These are phyloP conservation scores for Bruchidius siliquastri DNA, from an alignment of 2,888 invertebrate genomes.

Conservation along the genomic window DNA sequence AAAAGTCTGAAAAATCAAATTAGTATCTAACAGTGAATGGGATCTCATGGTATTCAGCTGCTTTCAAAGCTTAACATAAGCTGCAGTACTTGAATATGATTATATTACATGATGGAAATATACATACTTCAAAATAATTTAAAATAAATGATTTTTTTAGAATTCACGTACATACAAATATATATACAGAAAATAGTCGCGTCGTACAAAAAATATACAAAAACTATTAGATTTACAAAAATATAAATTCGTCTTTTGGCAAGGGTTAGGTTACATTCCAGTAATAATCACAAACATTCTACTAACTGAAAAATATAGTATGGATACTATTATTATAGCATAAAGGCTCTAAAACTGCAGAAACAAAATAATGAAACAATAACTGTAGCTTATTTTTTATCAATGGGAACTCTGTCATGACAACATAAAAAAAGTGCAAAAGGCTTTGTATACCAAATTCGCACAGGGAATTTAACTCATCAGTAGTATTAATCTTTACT, in stretches of 20 bases:
- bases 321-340: background rate
- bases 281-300: background rate
- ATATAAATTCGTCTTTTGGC: background rate
- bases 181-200: conserved; percentile 18
- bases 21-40: no score
- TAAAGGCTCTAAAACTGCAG: background rate
- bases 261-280: background rate
- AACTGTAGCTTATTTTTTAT: no score
- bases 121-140: conserved; percentile 21
- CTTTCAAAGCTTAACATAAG: no score
- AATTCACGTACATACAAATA: conserved; percentile 20
- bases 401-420: no score
- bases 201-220: conserved; percentile 26
- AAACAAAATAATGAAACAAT: background rate
- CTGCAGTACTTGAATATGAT: background rate
- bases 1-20: no score
- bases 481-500: no score
- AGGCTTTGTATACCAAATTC: background rate
- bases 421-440: background rate
- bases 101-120: conserved; percentile 1
- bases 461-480: background rate
- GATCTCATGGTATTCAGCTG: no score
- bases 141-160: conserved; percentile 14
- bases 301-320: background rate
- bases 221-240: conserved; percentile 10